phyloP scores from a whole-genome alignment of 1,140 invertebrate genomes.

The Lepidurus apus region DNA sequence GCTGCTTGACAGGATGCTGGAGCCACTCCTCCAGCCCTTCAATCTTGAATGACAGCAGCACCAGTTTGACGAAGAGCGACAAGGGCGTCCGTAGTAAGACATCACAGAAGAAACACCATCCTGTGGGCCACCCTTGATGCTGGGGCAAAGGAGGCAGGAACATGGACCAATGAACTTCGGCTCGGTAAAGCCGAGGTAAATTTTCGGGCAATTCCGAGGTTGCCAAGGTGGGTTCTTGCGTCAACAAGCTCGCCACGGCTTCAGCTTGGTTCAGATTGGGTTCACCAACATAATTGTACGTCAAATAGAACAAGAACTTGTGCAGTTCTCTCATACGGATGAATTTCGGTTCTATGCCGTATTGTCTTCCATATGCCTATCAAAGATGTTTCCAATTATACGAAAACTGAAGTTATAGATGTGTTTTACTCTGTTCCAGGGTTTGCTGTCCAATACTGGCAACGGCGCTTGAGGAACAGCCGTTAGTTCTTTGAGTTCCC shows the following conservation, averaged over 20 bases:
- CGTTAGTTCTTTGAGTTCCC: conserved; percentile 27
- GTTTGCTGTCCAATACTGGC: neutral
- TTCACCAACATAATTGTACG: conserved; percentile 54
- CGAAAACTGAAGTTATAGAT: too few species aligned
- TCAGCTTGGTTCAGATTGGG: conserved; percentile 43
- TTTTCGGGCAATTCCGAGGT: conserved; percentile 45
- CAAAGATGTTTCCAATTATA: neutral
- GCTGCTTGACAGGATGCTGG: conserved; percentile 60
- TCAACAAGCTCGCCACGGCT: conserved; percentile 45
- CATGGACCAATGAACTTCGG: conserved; percentile 61
- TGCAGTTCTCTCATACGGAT: conserved; percentile 60
- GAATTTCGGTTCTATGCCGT: conserved; percentile 62
- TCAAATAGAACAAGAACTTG: conserved; percentile 61
- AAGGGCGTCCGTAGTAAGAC: conserved; percentile 65
- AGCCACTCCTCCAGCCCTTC: conserved; percentile 57
- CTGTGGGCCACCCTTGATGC: conserved; percentile 55
- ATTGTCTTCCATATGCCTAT: conserved; percentile 42
- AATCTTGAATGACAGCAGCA: conserved; percentile 55
- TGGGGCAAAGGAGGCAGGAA: conserved; percentile 62
- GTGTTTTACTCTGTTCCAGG: neutral
- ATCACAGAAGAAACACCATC: conserved; percentile 71
- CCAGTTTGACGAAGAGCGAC: conserved; percentile 61
- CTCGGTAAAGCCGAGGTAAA: conserved; percentile 49
- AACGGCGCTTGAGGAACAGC: neutral
- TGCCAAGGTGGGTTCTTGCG: conserved; percentile 44